These are phyloP conservation scores for Liparis tanakae DNA, from an alignment of 2,797 vertebrate species.

Conservation along the genomic window DNA sequence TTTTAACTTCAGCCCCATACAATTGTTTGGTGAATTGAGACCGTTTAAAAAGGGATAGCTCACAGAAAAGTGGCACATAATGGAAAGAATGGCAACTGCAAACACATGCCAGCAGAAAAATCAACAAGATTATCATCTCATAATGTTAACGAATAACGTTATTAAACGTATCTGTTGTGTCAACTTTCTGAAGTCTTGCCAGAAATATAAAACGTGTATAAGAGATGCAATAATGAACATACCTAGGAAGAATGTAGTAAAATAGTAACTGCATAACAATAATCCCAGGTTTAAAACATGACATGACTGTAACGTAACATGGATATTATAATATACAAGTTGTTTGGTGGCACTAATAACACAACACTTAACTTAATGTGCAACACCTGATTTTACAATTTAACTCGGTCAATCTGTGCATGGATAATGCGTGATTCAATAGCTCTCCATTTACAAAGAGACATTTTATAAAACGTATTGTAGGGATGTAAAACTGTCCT, in stretches of 20 bases:
- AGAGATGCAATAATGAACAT: background rate
- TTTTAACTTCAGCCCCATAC: background rate
- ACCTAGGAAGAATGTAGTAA: too few relatives aligned
- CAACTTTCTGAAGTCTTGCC: background rate
- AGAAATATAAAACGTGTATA: background rate
- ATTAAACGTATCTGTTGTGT: background rate
- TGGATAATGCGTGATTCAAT: background rate
- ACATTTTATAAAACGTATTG: background rate
- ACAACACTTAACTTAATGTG: background rate
- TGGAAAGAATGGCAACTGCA: background rate
- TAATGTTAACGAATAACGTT: background rate
- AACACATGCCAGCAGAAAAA: background rate
- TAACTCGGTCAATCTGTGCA: background rate
- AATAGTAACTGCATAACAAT: background rate
- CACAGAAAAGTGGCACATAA: background rate
- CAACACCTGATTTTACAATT: conserved; percentile 28
- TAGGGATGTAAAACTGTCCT: background rate
- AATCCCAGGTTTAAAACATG: background rate
- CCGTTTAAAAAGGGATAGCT: background rate
- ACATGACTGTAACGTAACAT: background rate
- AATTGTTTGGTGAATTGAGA: background rate
- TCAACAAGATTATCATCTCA: background rate
- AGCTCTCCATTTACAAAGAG: background rate
- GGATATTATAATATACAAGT: background rate
- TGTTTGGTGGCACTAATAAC: background rate